Evolutionary conservation across 30 jellyfish, hydroid and myxozoan species (phyloP), one percentile per base, ranked within the genome.

Genomic region (Morbakka virulenta): DNA sequence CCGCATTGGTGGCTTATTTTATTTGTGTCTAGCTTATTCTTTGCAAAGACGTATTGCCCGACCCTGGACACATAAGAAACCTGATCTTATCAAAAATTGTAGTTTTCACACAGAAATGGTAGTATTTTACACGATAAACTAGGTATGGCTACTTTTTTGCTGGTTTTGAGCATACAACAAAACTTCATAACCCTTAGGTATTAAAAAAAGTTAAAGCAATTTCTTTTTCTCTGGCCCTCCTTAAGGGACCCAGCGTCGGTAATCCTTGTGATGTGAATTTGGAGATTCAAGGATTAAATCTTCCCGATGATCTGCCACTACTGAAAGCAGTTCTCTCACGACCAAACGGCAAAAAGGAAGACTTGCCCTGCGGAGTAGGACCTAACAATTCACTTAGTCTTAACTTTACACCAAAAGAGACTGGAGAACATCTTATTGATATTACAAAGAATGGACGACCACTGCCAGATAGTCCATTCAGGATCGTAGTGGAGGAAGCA

Each of bases 241-340:
- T n/a, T n/a, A 81, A 81, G 69, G 83, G 72, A 30, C 97, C 97
- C 0, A 89, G 92, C 17, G 98, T 92, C 32, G 98, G 98, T 20
- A 80, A 80, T 73, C 95, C 95, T 32, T 92, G 98, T 49, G 96
- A 92, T 34, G 89, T 92, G 33, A 89, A 81, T 86, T 28, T 92
- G 69, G 95, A 85, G 21, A 83, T 85, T 27, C 98, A 96, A 6
- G 94, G 87, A 72, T 35, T 92, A 70, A 71, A 78, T 50, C 82
- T 92, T 24, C 98, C 98, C 1, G 76, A 69, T 13, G 98, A 92
- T 51, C 70, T 92, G 87, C 70, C 76, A 35, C 65, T 52, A 28
- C 81, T 92, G 72, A 92, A 85, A 64, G 98, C 95, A 13, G 74
- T 83, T 0, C 81, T 92, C 64, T 79, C 95, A 30, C 85, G 98